These are phyloP conservation scores for Anguilla rostrata DNA, from an alignment of 2,113 vertebrate genomes.

Conservation along the genomic window DNA sequence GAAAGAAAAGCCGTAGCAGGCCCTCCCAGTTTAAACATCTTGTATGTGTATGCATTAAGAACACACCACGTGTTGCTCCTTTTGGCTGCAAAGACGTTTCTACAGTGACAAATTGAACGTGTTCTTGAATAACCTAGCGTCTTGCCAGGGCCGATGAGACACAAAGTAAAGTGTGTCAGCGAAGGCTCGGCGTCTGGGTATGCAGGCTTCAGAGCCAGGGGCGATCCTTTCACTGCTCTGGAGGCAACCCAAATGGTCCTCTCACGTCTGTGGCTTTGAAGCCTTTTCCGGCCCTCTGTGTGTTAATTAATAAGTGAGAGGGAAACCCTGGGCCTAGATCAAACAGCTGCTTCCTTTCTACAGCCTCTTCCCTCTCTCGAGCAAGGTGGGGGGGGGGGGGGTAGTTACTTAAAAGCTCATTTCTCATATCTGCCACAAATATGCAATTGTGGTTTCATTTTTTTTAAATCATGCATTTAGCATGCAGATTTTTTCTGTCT, in stretches of 20 bases:
- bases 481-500: neutral
- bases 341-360: constrained; percentile 5
- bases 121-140: neutral
- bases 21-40: constrained; percentile 55
- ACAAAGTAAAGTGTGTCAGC: neutral
- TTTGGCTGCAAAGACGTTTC: neutral
- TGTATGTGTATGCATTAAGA: neutral
- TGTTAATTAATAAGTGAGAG: constrained; percentile 2
- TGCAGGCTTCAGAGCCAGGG: neutral
- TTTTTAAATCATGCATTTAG: neutral
- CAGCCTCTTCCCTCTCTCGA: neutral
- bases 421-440: neutral
- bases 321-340: neutral
- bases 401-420: neutral
- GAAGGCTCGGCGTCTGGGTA: neutral
- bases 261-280: neutral
- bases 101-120: neutral
- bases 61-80: neutral
- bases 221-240: neutral
- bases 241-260: neutral
- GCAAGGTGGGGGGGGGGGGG: neutral
- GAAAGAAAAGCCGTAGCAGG: constrained; percentile 32
- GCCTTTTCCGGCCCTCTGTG: neutral
- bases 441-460: neutral
- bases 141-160: neutral